Evolutionary conservation across 2,888 invertebrate genomes (phyloP).

Genomic region (Antheraea assamensis): DNA sequence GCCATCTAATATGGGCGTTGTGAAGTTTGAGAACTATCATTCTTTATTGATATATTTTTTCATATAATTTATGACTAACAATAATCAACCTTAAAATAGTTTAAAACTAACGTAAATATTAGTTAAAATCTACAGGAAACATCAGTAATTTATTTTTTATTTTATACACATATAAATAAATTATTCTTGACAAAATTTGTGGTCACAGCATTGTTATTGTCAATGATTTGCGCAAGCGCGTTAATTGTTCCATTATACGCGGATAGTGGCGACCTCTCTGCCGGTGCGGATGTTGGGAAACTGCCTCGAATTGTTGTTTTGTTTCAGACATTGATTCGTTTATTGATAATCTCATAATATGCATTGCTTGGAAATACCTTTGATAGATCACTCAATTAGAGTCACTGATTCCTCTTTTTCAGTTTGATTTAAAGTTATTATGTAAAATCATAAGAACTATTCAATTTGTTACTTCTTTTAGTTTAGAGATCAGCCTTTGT

Average conservation of each 20-base stretch:
- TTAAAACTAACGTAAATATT: no score
- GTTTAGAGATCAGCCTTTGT: not conserved
- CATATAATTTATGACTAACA: no score
- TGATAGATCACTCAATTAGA: not conserved
- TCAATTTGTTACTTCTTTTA: not conserved
- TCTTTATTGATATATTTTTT: no score
- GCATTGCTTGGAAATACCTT: not conserved
- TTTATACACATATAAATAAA: not conserved
- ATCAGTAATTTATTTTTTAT: no score
- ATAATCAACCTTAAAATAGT: no score
- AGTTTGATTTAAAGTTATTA: not conserved
- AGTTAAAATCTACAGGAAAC: no score
- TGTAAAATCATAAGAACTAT: not conserved
- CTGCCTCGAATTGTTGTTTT: slow-evolving; percentile 21
- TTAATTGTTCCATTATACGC: slow-evolving; percentile 56
- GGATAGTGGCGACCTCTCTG: slow-evolving; percentile 40
- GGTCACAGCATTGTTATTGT: slow-evolving; percentile 44
- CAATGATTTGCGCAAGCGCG: slow-evolving; percentile 48
- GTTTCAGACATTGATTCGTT: not conserved
- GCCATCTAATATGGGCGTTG: no score
- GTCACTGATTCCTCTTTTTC: not conserved
- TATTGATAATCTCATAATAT: not conserved
- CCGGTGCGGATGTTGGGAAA: slow-evolving; percentile 52
- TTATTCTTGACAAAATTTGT: slow-evolving; percentile 32
- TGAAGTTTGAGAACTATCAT: no score